A percentile compares a stretch with the other conserved stretches of the same genome.
Conservation (phyloP, 92 coral and sea anemone genomes). For the Zoanthus sansibaricus region DNA sequence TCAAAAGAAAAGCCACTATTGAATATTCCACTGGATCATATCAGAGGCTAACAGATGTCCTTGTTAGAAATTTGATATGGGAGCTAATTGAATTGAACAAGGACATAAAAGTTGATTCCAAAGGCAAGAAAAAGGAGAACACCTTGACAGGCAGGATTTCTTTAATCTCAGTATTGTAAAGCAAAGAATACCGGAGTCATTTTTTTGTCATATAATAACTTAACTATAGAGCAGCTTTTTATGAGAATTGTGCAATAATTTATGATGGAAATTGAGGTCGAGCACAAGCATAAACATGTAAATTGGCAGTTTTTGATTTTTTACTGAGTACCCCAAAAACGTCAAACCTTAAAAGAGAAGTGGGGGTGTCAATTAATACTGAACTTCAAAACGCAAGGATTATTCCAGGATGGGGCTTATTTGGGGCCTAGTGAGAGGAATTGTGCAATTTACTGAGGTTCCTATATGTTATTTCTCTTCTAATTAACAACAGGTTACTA, state of each 20-base stretch:
- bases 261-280: no score
- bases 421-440: background rate
- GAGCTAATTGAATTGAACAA: background rate
- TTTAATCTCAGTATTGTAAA: background rate
- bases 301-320: no score
- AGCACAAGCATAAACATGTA: no score
- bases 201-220: no score
- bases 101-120: background rate
- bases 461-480: no score
- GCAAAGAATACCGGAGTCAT: background rate
- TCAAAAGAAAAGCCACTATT: no score
- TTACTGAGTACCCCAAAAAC: no score
- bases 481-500: background rate
- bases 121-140: background rate
- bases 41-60: background rate
- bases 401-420: background rate
- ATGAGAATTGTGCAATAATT: no score
- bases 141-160: conserved; percentile 10
- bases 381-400: background rate
- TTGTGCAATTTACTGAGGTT: background rate
- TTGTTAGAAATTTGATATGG: background rate
- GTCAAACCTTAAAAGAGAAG: background rate
- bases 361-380: background rate
- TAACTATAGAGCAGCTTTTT: no score
- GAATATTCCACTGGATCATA: no score